phyloP scores from a whole-genome alignment of 2,888 invertebrate species.

The Deladenus siricidicola region DNA sequence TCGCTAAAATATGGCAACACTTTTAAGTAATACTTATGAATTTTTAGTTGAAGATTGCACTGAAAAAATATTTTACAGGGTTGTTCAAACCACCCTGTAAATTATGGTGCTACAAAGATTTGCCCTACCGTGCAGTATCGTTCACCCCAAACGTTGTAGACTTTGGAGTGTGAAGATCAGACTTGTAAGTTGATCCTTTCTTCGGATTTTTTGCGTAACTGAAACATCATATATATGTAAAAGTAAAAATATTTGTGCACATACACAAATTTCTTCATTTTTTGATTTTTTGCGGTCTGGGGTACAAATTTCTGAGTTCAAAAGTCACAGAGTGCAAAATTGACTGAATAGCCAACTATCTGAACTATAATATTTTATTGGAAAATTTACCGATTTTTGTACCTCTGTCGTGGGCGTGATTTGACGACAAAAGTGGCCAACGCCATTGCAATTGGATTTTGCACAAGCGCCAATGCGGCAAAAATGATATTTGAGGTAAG shows the following conservation, averaged over 20 bases:
- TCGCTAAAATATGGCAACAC: too few species aligned
- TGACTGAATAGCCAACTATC: too few species aligned
- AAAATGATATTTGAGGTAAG: slow-evolving; percentile 35
- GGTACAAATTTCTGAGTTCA: too few species aligned
- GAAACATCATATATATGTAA: background rate
- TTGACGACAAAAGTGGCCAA: slow-evolving; percentile 36
- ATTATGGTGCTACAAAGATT: too few species aligned
- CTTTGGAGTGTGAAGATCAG: slow-evolving; percentile 19
- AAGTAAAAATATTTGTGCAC: background rate
- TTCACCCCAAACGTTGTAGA: slow-evolving; percentile 34
- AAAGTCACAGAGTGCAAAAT: too few species aligned
- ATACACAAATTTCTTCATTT: too few species aligned
- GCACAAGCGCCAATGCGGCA: slow-evolving; percentile 30
- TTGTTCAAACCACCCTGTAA: too few species aligned
- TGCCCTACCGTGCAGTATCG: slow-evolving; percentile 17
- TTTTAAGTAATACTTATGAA: too few species aligned
- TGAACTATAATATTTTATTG: too few species aligned
- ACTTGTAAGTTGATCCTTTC: slow-evolving; percentile 9
- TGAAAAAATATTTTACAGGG: too few species aligned
- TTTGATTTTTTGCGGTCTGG: too few species aligned
- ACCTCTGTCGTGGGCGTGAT: slow-evolving; percentile 21
- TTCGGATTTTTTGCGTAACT: slow-evolving; percentile 30
- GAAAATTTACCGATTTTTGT: slow-evolving; percentile 23
- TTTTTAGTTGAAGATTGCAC: too few species aligned
- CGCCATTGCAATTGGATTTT: slow-evolving; percentile 35